Conservation (phyloP, 35 echinoderm and acorn worm species). For the Apostichopus japonicus region DNA sequence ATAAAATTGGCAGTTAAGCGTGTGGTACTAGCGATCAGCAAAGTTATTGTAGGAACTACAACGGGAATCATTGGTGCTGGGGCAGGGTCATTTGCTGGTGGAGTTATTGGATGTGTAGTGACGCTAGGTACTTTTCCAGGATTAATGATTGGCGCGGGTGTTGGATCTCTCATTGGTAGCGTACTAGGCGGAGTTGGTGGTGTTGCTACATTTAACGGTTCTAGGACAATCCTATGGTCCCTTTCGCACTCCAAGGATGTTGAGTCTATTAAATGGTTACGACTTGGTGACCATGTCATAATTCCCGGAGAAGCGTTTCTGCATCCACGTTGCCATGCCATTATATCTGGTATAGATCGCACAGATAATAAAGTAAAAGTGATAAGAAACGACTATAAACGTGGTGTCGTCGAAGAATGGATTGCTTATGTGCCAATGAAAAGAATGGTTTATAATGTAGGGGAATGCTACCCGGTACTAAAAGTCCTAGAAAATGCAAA, state of each 20-base stretch:
- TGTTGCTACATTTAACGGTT: constrained; percentile 5
- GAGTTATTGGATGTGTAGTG: too few relatives aligned
- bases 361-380: background rate
- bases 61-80: too few relatives aligned
- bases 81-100: background rate
- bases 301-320: background rate
- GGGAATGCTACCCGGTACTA: background rate
- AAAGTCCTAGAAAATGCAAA: background rate
- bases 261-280: background rate
- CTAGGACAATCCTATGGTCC: background rate
- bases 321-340: constrained; percentile 44
- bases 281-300: background rate
- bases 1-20: background rate
- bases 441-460: background rate
- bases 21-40: background rate
- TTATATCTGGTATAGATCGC: background rate
- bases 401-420: background rate
- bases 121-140: background rate
- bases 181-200: background rate
- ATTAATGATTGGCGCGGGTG: background rate
- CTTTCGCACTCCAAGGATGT: background rate
- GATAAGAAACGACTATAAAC: background rate
- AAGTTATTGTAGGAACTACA: background rate
- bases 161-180: background rate
- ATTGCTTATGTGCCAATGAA: background rate